A percentile compares a stretch with the other conserved stretches of the same genome.
These are phyloP conservation scores for Trididemnum nubilum DNA, from an alignment of 23 tunicate genomes.

Conservation along the genomic window DNA sequence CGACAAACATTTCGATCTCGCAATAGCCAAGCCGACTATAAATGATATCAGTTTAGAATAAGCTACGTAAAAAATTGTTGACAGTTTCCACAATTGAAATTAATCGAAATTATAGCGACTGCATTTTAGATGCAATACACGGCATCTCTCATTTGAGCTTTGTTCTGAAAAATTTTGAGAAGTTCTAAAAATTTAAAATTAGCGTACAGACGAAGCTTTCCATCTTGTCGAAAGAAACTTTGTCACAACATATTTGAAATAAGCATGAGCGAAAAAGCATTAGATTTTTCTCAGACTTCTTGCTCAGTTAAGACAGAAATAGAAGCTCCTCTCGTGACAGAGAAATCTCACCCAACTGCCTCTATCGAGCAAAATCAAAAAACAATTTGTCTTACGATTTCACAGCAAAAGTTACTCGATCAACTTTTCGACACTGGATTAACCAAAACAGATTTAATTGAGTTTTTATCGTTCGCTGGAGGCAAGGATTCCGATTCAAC, in stretches of 20 bases:
- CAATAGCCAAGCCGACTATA: background rate
- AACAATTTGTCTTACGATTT: background rate
- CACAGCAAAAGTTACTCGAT: background rate
- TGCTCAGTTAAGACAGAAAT: background rate
- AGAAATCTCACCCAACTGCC: no score
- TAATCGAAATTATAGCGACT: no score
- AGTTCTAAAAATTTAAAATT: background rate
- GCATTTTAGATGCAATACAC: no score
- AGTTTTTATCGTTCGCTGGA: background rate
- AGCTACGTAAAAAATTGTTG: background rate
- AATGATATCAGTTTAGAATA: background rate
- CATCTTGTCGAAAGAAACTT: no score
- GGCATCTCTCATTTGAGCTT: no score
- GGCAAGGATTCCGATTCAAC: no score
- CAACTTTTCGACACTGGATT: background rate
- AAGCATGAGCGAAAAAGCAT: constrained; percentile 23
- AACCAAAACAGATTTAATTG: background rate
- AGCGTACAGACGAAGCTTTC: background rate
- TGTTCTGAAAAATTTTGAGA: background rate
- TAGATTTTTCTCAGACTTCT: constrained; percentile 26
- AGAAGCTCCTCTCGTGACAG: background rate
- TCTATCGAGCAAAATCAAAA: no score
- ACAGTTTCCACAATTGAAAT: no score
- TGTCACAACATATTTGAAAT: no score
- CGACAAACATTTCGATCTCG: background rate